Base-by-base conservation (phyloP, 2,888 invertebrate species). In the Pandemis heparana region DNA sequence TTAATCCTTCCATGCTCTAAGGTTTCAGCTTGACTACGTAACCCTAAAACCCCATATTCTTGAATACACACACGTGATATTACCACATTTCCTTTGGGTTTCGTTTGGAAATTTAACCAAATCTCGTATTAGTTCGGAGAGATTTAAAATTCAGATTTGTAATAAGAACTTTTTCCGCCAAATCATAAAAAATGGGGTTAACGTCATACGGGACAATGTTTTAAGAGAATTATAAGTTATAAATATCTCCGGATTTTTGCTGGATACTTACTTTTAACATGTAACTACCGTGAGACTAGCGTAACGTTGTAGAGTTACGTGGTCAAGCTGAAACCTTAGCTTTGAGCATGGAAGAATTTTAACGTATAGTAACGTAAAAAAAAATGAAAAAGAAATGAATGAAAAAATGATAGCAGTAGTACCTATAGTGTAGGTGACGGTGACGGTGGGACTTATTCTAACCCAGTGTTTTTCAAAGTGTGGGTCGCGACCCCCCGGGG, bases 21-120 rank as follows among this genome's bases (percentile, higher is more conserved):
- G 12, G 12, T 12, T 46, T 12, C 48, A 5, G n/a, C 5, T 46
- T 10, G 6, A 48, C 7, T n/a, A 48, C 51, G 51, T 8, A 16
- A 51, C n/a, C 51, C 48, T 48, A 48, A 43, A 48, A 48, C 48
- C 48, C n/a, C n/a, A n/a, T n/a, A n/a, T n/a, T n/a, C n/a, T n/a
- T n/a, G n/a, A n/a, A n/a, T 48, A 6, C 5, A n/a, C 5, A 48
- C 48, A 48, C 48, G 48, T 48, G 48, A 48, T 1, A 48, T 5
- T n/a, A n/a, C 48, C 7, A n/a, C 48, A n/a, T n/a, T 48, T 7
- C n/a, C n/a, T 48, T 48, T 7, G 48, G 5, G n/a, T 48, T 6
- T 48, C n/a, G n/a, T 48, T 48, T 48, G 6, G n/a, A 43, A 43
- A n/a, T 48, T n/a, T n/a, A n/a, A 48, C 48, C 48, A 48, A 48